Evolutionary conservation across 2,888 invertebrate genomes (phyloP), one percentile per base, ranked within the genome.

Genomic region (Oscheius myriophilus): DNA sequence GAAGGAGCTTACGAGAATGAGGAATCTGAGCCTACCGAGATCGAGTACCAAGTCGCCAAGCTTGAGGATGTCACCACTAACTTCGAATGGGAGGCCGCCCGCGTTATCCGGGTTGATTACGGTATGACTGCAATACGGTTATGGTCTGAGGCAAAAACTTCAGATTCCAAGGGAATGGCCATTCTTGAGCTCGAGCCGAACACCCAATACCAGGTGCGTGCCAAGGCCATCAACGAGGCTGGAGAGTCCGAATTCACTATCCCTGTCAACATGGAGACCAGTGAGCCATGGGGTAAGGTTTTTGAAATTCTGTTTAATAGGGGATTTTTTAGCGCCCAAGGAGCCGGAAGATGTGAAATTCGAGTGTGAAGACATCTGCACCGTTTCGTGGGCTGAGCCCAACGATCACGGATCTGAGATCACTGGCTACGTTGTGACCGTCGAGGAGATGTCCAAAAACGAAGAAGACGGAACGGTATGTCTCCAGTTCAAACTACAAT

Each of bases 331-430:
- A 78, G 78, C 75, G 4, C 83, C 83, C 14, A 72, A 71, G 21
- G 49, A 70, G 16, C 82, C 82, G 33, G 52, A 42, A 23, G 69
- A 70, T 25, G 75, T 79, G 4, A 46, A 26, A 53, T 74, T 79
- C 54, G 70, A 73, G 25, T 81, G 83, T 39, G 74, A 73, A 4
- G 74, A 73, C 14, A 71, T 62, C 26, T 84, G 84, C 63, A 67
- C 64, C 11, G 71, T 83, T 18, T 72, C 75, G 3, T 84, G 84
- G 84, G 57, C 62, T 18, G 69, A 70, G n/a, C 82, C 83, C 42
- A 82, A 83, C 45, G 68, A 81, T 64, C 77, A 80, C 61, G 84
- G 84, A 49, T 71, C 75, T 9, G 62, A 66, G 4, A 67, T 84
- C 42, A 72, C 71, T 49, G 70, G 72, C 23, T 84, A 80, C 57